Evolutionary conservation across 2,113 vertebrate genomes (phyloP).

Genomic region (Amphiprion ocellaris): DNA sequence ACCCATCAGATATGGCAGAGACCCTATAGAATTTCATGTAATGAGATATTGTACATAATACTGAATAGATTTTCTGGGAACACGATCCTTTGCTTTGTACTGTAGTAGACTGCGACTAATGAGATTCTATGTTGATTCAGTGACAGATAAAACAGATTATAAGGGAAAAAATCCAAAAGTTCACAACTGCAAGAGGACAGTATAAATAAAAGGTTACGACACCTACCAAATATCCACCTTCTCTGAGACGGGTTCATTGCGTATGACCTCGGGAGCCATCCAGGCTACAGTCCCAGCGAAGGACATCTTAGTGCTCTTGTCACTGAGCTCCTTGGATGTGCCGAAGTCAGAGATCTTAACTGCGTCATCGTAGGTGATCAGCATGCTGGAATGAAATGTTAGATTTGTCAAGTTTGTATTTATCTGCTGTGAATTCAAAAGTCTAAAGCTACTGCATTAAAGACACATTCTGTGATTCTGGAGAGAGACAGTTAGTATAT

Average conservation of each 20-base stretch:
- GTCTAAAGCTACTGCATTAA: not conserved
- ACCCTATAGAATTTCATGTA: conserved; percentile 81
- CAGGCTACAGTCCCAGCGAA: conserved; percentile 98
- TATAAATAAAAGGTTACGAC: conserved; percentile 7
- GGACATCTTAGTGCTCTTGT: conserved; percentile 99
- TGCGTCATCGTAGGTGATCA: conserved; percentile 97
- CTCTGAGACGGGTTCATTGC: conserved; percentile 97
- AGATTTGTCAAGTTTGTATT: not conserved
- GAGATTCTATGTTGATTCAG: conserved; percentile 60
- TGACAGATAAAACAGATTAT: conserved; percentile 53
- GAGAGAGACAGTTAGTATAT: too few relatives aligned
- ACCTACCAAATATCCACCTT: conserved; percentile 99
- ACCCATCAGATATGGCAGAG: conserved; percentile 73
- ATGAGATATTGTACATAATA: conserved; percentile 79
- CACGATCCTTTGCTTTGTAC: conserved; percentile 49
- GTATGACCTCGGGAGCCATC: conserved; percentile 99
- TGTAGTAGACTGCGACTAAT: conserved; percentile 63
- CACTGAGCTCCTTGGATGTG: conserved; percentile 96
- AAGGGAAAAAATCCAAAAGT: conserved; percentile 2
- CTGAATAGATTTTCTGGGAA: conserved; percentile 79
- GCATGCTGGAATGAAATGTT: conserved; percentile 87
- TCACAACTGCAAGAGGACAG: conserved; percentile 9
- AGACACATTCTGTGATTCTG: too few relatives aligned
- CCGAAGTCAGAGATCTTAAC: conserved; percentile 99
- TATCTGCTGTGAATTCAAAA: not conserved